Evolutionary conservation across 2,888 invertebrate species (phyloP), one percentile per base, ranked within the genome.

Genomic region (Amitus sp.): DNA sequence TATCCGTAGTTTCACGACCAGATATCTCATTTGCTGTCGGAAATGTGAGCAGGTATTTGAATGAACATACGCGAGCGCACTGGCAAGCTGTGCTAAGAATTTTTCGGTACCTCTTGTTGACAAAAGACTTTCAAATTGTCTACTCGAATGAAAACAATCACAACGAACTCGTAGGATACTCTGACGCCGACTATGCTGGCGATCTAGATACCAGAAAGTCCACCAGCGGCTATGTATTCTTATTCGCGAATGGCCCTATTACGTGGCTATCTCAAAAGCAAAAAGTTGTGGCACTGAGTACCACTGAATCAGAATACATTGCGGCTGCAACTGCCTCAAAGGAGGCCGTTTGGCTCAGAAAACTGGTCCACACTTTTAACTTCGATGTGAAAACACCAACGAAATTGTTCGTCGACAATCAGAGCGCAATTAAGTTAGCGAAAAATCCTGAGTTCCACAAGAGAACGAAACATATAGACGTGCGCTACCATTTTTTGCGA

Each of bases 11-110:
- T 5, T 49, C 55, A 2, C 43, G 60, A 0, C 63, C 60, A 0
- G 63, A 66, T 17, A 63, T 61, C n/a, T 23, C 61, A 1, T 63
- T 45, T 27, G 55, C 61, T 1, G 61, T 66, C 0, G 46, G 46
- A 13, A 9, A 13, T 0, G 61, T 61, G n/a, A 54, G 54, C 3
- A 57, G 23, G 28, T 66, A 47, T 27, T 13, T 58, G 4, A 55
- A 55, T 9, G 49, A 46, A 1, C 54, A 59, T 27, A 42, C 17
- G 3, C 37, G 2, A 1, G 20, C 12, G 7, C 63, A 63, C 18
- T 63, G 61, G 58, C 50, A 34, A 12, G 55, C 63, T 0, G 58
- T 60, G 4, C 57, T 54, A 23, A 34, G 52, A 6, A 52, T 59
- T 6, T 42, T 55, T 15, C 17, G 40, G 6, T 60, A 60, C 28